A percentile compares a stretch with the other conserved stretches of the same genome.
These are phyloP conservation scores for Allolobophora icterica DNA, from an alignment of 2,888 invertebrate species.

Conservation along the genomic window DNA sequence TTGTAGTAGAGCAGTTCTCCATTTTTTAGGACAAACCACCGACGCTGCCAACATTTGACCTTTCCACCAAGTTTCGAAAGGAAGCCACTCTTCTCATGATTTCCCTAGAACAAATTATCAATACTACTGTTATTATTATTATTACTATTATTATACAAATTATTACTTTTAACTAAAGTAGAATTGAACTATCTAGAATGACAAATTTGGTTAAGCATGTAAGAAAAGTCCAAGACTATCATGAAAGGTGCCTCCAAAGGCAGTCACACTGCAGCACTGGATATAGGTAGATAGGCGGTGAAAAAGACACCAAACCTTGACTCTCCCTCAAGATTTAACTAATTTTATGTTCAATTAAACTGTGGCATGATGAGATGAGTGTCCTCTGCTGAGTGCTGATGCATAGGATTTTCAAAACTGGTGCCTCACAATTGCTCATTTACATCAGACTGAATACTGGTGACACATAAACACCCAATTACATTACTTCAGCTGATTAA, in stretches of 20 bases:
- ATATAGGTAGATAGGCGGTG: no score
- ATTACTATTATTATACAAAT: no score
- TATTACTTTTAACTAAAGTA: no score
- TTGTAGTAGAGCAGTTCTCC: conserved; percentile 93
- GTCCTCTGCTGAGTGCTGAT: not conserved
- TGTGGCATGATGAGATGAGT: not conserved
- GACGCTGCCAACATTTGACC: conserved; percentile 92
- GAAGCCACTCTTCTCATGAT: conserved; percentile 85
- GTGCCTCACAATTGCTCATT: not conserved
- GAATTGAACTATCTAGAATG: no score
- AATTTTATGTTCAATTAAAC: not conserved
- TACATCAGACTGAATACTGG: no score
- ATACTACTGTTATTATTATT: not conserved
- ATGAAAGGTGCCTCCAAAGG: no score
- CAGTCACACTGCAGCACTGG: no score
- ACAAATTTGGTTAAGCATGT: no score
- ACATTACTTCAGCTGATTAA: not conserved
- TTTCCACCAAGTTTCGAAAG: conserved; percentile 90
- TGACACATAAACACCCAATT: not conserved
- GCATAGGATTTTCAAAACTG: not conserved
- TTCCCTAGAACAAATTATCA: conserved; percentile 37
- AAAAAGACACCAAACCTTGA: no score
- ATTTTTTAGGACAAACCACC: conserved; percentile 94
- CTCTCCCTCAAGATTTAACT: no score
- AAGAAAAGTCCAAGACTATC: no score